phyloP scores from a whole-genome alignment of 2,888 invertebrate species.

The Salpingus planirostris region DNA sequence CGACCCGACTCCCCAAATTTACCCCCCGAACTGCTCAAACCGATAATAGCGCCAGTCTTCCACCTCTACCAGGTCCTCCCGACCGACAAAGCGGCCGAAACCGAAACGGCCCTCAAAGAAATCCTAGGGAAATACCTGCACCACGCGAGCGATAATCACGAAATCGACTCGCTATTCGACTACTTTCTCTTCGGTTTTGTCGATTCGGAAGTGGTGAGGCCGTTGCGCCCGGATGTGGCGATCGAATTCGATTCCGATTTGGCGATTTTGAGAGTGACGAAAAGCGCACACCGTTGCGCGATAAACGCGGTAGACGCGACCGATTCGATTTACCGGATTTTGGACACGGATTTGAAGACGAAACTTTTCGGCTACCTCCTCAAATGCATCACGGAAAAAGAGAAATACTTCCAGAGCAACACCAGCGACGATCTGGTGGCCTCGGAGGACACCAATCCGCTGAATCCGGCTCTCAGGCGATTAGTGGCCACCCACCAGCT shows the following conservation, averaged over 20 bases:
- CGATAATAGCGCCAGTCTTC: constrained; percentile 43
- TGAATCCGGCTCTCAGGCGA: constrained; percentile 31
- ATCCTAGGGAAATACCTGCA: constrained; percentile 25
- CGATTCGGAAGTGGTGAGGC: no score
- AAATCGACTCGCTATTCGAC: constrained; percentile 28
- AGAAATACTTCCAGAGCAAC: constrained; percentile 27
- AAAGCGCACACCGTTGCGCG: constrained; percentile 17
- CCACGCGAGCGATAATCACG: constrained; percentile 15
- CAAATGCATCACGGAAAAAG: constrained; percentile 28
- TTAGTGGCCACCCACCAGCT: constrained; percentile 45
- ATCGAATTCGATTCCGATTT: no score
- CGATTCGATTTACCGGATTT: constrained; percentile 34
- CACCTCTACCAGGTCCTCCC: constrained; percentile 36
- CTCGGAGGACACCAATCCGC: constrained; percentile 37
- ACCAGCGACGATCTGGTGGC: constrained; percentile 32
- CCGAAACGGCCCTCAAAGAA: constrained; percentile 30
- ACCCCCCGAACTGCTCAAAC: constrained; percentile 36
- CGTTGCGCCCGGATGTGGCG: no score
- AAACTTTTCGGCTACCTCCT: constrained; percentile 40
- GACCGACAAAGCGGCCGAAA: constrained; percentile 20
- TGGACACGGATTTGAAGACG: constrained; percentile 24
- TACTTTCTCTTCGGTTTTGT: constrained; percentile 32
- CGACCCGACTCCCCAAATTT: no score
- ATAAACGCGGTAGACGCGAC: constrained; percentile 28
- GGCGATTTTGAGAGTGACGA: no score